A percentile compares a stretch with the other conserved stretches of the same genome.
These are phyloP conservation scores for Hirtodrosophila duncani DNA, from an alignment of 2,888 invertebrate species.

Conservation along the genomic window DNA sequence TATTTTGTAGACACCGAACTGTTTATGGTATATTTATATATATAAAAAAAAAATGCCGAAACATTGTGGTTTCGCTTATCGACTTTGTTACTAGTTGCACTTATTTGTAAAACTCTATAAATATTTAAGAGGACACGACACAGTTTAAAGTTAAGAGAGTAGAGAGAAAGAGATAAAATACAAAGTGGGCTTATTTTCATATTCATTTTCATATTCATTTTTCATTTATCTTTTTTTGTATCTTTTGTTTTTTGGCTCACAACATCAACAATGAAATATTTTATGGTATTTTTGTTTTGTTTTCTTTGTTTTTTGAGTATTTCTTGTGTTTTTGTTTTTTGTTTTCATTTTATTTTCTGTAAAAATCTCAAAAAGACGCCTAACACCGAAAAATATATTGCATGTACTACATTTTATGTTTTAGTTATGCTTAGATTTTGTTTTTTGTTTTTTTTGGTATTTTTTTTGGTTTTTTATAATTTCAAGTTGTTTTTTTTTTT, in stretches of 20 bases:
- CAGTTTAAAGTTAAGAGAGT: conserved; percentile 56
- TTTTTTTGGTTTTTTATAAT: conserved; percentile 31
- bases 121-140: conserved; percentile 65
- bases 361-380: conserved; percentile 78
- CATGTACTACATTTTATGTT: conserved; percentile 64
- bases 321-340: conserved; percentile 1
- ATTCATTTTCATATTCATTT: too few species aligned
- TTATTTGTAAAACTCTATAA: conserved; percentile 51
- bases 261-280: too few species aligned
- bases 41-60: conserved; percentile 55
- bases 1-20: conserved; percentile 73
- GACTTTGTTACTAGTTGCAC: conserved; percentile 1
- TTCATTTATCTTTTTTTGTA: too few species aligned
- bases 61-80: conserved; percentile 31
- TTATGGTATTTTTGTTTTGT: conserved; percentile 4
- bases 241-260: too few species aligned
- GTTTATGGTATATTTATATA: conserved; percentile 41
- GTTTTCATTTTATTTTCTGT: conserved; percentile 46
- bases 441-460: conserved; percentile 30
- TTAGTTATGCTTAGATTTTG: conserved; percentile 42
- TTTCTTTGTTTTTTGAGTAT: conserved; percentile 10
- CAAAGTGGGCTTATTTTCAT: conserved; percentile 18
- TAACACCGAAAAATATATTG: conserved; percentile 79
- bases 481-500: conserved; percentile 45
- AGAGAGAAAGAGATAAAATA: conserved; percentile 43